Evolutionary conservation across 2,113 vertebrate species (phyloP).

Genomic region (Pardalotus punctatus): DNA sequence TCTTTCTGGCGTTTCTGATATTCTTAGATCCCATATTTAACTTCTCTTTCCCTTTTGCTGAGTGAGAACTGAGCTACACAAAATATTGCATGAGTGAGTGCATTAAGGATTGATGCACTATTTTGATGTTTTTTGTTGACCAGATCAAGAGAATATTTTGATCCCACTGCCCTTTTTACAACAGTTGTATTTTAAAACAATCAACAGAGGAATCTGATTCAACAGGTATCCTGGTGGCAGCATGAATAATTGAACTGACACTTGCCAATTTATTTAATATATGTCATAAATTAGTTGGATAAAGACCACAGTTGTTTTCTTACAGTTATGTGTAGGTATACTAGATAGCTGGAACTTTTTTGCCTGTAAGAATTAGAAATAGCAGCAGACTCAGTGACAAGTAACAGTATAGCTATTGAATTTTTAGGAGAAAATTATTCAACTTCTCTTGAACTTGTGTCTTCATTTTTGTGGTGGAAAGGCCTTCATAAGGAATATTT

Average conservation of each 20-base stretch:
- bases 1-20: background rate
- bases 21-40: background rate
- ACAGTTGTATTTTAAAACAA: background rate
- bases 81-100: background rate
- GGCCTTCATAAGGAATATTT: background rate
- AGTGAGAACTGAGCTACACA: background rate
- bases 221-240: background rate
- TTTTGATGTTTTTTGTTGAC: background rate
- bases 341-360: background rate
- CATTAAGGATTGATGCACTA: background rate
- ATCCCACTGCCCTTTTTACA: background rate
- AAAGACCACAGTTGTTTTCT: background rate
- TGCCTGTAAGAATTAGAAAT: background rate
- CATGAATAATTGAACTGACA: background rate
- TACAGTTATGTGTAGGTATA: background rate
- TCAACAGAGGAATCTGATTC: background rate
- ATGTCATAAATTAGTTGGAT: background rate
- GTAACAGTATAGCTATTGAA: background rate
- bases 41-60: background rate
- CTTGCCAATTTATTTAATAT: background rate
- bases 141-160: background rate
- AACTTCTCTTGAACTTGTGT: background rate
- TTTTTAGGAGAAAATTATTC: background rate
- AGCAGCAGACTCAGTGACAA: background rate
- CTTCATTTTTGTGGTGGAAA: background rate